These are phyloP conservation scores for Brevipalpus yothersi DNA, from an alignment of 1,140 invertebrate species.

Conservation along the genomic window DNA sequence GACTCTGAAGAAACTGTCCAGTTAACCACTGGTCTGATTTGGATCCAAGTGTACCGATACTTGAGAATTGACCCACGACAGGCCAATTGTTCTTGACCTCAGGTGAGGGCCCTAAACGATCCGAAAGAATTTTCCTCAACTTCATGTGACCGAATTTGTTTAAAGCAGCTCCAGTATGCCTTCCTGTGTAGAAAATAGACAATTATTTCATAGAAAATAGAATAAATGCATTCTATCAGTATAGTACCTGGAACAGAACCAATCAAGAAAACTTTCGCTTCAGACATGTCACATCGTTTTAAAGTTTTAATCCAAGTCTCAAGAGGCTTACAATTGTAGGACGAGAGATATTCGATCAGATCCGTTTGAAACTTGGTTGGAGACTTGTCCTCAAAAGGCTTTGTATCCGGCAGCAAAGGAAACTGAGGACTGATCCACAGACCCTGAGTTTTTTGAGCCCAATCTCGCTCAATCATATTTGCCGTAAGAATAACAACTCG, in stretches of 20 bases:
- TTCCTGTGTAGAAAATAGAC: constrained; percentile 18
- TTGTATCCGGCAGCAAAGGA: constrained; percentile 25
- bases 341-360: constrained; percentile 48
- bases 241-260: constrained; percentile 42
- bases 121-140: constrained; percentile 32
- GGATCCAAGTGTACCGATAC: constrained; percentile 57
- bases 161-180: constrained; percentile 31
- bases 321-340: constrained; percentile 40
- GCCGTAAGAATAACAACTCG: constrained; percentile 70
- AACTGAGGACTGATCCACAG: constrained; percentile 66
- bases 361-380: constrained; percentile 58
- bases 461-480: constrained; percentile 70
- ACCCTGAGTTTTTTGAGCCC: constrained; percentile 78
- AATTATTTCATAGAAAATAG: too few species aligned
- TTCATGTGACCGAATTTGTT: constrained; percentile 42
- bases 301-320: constrained; percentile 45
- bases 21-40: constrained; percentile 39
- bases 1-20: constrained; percentile 33
- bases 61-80: constrained; percentile 60
- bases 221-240: not conserved
- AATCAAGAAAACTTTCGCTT: constrained; percentile 57
- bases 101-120: constrained; percentile 19
- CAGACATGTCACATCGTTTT: constrained; percentile 46
- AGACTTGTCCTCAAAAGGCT: constrained; percentile 31
- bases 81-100: constrained; percentile 28